These are phyloP conservation scores for Lasioglossum zephyrum DNA, from an alignment of 2,888 invertebrate genomes.

Conservation along the genomic window DNA sequence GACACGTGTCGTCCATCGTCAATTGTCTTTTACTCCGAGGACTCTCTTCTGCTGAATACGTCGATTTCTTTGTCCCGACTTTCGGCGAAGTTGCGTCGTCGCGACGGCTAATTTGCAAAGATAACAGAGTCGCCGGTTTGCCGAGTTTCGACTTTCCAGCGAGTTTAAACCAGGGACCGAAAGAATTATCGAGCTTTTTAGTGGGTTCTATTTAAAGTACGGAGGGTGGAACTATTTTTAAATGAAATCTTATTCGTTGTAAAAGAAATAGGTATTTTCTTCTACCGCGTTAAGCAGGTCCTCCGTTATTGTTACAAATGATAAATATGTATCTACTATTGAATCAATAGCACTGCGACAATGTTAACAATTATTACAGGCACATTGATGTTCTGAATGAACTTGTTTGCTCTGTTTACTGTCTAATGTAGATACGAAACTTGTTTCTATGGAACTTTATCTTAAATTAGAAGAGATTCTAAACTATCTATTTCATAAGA, in stretches of 20 bases:
- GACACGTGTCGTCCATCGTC: background rate
- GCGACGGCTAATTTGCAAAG: background rate
- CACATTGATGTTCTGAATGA: no score
- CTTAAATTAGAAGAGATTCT: background rate
- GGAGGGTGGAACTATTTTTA: background rate
- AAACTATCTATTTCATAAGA: background rate
- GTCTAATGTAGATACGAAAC: background rate
- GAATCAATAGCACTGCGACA: background rate
- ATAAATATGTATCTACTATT: background rate
- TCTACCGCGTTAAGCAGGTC: background rate
- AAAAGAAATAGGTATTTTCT: background rate
- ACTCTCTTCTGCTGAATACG: background rate
- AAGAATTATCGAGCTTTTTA: background rate
- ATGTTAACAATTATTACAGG: background rate
- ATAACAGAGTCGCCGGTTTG: background rate
- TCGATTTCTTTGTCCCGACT: background rate
- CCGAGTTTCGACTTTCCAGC: background rate
- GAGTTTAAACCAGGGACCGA: slow-evolving; percentile 1
- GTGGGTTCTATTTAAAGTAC: background rate
- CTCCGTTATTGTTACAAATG: background rate
- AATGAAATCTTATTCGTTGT: background rate
- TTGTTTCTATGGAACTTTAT: background rate
- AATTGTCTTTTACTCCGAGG: background rate
- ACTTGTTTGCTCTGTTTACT: background rate
- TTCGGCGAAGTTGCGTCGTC: slow-evolving; percentile 1